A percentile compares a stretch with the other conserved stretches of the same genome.
phyloP scores from a whole-genome alignment of 1,140 invertebrate species.

The Subanguina moxae region DNA sequence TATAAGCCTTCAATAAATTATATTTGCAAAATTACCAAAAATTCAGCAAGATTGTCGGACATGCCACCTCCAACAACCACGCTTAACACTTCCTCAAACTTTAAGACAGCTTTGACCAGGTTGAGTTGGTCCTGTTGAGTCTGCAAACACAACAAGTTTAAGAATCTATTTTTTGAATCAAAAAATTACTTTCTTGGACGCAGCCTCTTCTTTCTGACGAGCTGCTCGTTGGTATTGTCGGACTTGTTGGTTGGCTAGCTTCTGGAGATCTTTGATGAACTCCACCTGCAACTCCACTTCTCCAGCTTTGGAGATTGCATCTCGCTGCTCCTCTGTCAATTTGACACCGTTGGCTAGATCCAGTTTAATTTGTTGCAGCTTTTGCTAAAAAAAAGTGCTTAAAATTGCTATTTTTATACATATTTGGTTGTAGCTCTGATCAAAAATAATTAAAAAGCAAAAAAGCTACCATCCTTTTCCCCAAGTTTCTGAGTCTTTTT shows the following conservation, averaged over 20 bases:
- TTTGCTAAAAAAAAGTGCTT: conserved; percentile 18
- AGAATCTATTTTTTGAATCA: neutral
- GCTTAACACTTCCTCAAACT: neutral
- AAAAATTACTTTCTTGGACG: neutral
- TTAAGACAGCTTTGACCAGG: neutral
- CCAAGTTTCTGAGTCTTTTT: conserved; percentile 32
- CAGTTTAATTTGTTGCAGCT: conserved; percentile 7
- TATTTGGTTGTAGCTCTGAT: too few relatives aligned
- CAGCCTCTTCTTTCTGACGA: neutral
- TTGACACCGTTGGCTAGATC: conserved; percentile 14
- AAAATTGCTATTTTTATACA: neutral
- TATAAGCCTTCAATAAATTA: too few relatives aligned
- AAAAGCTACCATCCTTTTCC: conserved; percentile 21
- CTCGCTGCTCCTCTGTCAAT: conserved; percentile 17
- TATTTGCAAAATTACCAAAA: too few relatives aligned
- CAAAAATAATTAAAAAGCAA: too few relatives aligned
- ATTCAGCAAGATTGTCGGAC: too few relatives aligned
- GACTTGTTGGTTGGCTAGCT: conserved; percentile 18
- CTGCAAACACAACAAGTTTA: neutral
- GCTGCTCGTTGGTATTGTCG: conserved; percentile 20
- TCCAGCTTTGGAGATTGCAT: conserved; percentile 26
- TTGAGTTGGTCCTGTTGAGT: neutral
- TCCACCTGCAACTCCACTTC: conserved; percentile 29
- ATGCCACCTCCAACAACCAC: neutral
- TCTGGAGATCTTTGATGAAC: conserved; percentile 27